Base-by-base conservation (phyloP, 1,140 invertebrate species). In the Formica selysi region DNA sequence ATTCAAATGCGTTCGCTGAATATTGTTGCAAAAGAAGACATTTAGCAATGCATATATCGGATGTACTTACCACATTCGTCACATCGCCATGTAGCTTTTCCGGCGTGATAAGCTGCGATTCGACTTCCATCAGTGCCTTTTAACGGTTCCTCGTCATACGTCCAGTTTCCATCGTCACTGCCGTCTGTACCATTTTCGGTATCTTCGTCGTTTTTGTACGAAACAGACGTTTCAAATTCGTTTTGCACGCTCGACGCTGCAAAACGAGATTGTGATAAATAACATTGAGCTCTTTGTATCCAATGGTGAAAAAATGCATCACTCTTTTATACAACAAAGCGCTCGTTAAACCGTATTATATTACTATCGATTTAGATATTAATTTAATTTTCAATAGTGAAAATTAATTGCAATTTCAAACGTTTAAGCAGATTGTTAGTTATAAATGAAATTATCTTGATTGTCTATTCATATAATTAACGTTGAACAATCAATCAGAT, bases 221-320 rank as follows among this genome's bases (percentile, higher is more conserved):
- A 91, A 11, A 95, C 94, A n/a, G 94, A 94, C 3, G 94, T 91
- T 83, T 95, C 95, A 41, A 95, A 95, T 76, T 95, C 95, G 78
- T 95, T 95, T 73, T 95, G 94, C 1, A 95, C 94, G 71, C 93
- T 95, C 48, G 95, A 95, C n/a, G 94, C 95, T 95, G 16, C 6
- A 51, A 13, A 48, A 51, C 13, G 38, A 73, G 65, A 81, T 36
- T n/a, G n/a, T 19, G 19, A 26, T 74, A 29, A 87, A 61, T 67
- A 2, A 2, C 26, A 62, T 79, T 59, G 19, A 51, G 11, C 16
- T 32, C n/a, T 64, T 76, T 26, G 8, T 22, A 16, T 67, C 48
- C 65, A n/a, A 54, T 19, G 0, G 4, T 5, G 4, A 59, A 70
- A 80, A 67, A 68, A 3, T 36, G 13, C 13, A 41, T 54, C 6